Evolutionary conservation across 2,113 vertebrate genomes (phyloP).

Genomic region (Leucopternis melanops): DNA sequence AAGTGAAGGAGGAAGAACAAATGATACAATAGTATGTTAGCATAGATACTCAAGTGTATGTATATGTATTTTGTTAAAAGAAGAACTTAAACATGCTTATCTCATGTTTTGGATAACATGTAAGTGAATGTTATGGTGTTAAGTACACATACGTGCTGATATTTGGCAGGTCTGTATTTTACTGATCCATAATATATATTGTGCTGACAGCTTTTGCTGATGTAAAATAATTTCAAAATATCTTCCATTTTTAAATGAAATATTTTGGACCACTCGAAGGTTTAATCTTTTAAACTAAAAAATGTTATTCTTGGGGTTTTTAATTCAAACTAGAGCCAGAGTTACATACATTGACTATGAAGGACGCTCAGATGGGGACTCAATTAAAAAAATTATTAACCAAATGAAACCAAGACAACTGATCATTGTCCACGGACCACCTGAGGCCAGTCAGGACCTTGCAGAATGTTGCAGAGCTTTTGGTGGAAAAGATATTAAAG

Average conservation of each 20-base stretch:
- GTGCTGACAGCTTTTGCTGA: background rate
- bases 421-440: constrained; percentile 92
- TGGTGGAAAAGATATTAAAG: constrained; percentile 96
- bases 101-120: background rate
- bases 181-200: background rate
- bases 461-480: constrained; percentile 95
- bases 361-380: constrained; percentile 96
- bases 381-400: constrained; percentile 99
- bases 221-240: background rate
- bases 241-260: background rate
- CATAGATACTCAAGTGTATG: background rate
- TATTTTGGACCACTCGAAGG: background rate
- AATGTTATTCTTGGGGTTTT: background rate
- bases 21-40: background rate
- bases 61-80: background rate
- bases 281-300: background rate
- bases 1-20: background rate
- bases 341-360: constrained; percentile 97
- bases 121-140: background rate
- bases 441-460: constrained; percentile 92
- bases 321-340: constrained; percentile 78
- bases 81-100: background rate
- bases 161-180: background rate
- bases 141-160: background rate
- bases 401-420: constrained; percentile 98